Conservation (phyloP, 1,140 invertebrate species). For the Plutomurus gul region DNA sequence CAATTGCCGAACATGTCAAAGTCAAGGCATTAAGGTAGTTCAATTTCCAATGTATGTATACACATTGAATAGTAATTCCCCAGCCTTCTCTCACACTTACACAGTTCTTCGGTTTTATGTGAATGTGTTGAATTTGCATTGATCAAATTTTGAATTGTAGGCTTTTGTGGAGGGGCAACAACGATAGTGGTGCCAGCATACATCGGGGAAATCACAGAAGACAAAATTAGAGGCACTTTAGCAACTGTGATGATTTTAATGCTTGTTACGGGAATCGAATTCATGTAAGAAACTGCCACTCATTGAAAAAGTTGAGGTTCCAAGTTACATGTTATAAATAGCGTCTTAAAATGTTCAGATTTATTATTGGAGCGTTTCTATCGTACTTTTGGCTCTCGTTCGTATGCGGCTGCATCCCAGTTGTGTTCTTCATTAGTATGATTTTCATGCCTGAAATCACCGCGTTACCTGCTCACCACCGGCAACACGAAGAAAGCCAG, state of each 20-base stretch:
- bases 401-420: slow-evolving; percentile 56
- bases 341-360: slow-evolving; percentile 41
- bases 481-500: slow-evolving; percentile 67
- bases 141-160: slow-evolving; percentile 8
- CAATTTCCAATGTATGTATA: too few species aligned
- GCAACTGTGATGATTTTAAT: slow-evolving; percentile 80
- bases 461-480: slow-evolving; percentile 57
- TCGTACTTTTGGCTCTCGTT: slow-evolving; percentile 58
- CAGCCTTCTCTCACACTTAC: too few species aligned
- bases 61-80: too few species aligned
- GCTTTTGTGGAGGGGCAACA: slow-evolving; percentile 70
- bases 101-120: too few species aligned
- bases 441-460: slow-evolving; percentile 68
- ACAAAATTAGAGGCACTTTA: slow-evolving; percentile 74
- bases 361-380: slow-evolving; percentile 67
- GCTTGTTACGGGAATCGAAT: slow-evolving; percentile 73
- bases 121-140: neutral
- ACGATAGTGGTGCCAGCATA: slow-evolving; percentile 76
- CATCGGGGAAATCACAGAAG: slow-evolving; percentile 79
- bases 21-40: too few species aligned
- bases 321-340: neutral
- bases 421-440: slow-evolving; percentile 66
- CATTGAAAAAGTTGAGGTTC: neutral
- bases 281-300: slow-evolving; percentile 65
- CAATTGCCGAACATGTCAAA: neutral